Base-by-base conservation (phyloP, 2,888 invertebrate species). In the Drosophila barbarae region DNA sequence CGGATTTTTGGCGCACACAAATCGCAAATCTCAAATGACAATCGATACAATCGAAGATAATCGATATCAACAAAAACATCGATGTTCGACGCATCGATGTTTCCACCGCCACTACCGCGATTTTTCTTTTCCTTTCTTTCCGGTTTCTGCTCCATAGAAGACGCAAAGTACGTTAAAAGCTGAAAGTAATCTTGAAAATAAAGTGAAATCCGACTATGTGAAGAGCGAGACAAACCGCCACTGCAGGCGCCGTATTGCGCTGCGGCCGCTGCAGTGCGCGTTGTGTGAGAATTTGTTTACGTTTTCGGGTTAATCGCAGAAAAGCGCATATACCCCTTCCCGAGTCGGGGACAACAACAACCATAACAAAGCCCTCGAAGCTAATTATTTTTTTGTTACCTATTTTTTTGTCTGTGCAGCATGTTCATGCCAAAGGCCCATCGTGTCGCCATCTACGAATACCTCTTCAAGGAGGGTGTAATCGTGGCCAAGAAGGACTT, bases 341-440 rank as follows among this genome's bases (percentile, higher is more conserved):
- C 34, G 34, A 32, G 34, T 49, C 49, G 32, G 32, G 47, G 36
- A 53, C 52, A 47, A 60, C 23, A 58, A 69, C 39, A 66, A 61
- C 41, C 66, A 75, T 52, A 58, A 69, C 51, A 67, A 63, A 59
- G 69, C 66, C 58, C 15, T 18, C 18, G 46, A 46, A 56, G 55
- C 59, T 73, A 73, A 80, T 59, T 52, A 63, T 60, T 64, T 66
- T 66, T 68, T 68, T 51, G 34, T 52, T 47, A 47, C 52, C 26
- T 13, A 44, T 56, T 42, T 66, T 64, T 68, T 69, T 69, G 77
- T 64, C 71, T 64, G 90, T 90, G 89, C 90, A 97, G 95, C 90
- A 99, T 99, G 99, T 98, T 99, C 97, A 99, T 99, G 98, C 98
- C 99, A 87, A 99, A 98, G 92, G 96, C 96, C 92, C 97, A 98